Base-by-base conservation (phyloP, 2,888 invertebrate genomes). In the Torymus auratus region DNA sequence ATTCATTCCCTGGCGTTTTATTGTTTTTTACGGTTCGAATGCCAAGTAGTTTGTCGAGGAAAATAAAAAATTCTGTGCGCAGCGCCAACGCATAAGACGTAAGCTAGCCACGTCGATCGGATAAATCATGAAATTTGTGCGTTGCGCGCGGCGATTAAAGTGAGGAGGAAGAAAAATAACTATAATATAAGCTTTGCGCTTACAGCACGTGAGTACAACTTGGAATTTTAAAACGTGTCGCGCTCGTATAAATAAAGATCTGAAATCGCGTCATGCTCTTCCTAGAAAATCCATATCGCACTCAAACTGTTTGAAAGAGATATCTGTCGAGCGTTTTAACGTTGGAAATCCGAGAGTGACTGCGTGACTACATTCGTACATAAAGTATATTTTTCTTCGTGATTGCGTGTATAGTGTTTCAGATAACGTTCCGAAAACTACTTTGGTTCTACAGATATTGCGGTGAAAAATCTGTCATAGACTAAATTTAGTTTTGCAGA, bases 251-350 rank as follows among this genome's bases (percentile, higher is more conserved):
- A 81, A 81, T 81, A 78, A 73, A 75, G 12, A 23, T 55, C 53
- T 77, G 12, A 69, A 64, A 68, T 79, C 55, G 52, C 20, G 23
- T 79, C 69, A 50, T 58, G 23, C 62, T 81, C 62, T 81, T 81
- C 78, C 55, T 70, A 72, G 81, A 81, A 78, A 81, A 74, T 78
- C 50, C 71, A 80, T 67, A 68, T 68, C 61, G 67, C 61, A 70
- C 15, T 72, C 56, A 15, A 72, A 62, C 60, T 28, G 60, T 60
- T 65, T 70, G 17, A 70, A 69, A 65, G 71, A 55, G 55, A 41
- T 52, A 65, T 53, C 41, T 74, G 68, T 72, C 7, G 68, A 50
- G 52, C 23, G n/a, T 73, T 69, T 58, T 56, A 58, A 17, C 12
- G 15, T 28, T 11, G 28, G 72, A 64, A 41, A 74, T 20, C n/a